Percentiles rank a stretch among this genome's conserved stretches.
These are phyloP conservation scores for Stomorhina lunata DNA, from an alignment of 2,888 invertebrate genomes.

Conservation along the genomic window DNA sequence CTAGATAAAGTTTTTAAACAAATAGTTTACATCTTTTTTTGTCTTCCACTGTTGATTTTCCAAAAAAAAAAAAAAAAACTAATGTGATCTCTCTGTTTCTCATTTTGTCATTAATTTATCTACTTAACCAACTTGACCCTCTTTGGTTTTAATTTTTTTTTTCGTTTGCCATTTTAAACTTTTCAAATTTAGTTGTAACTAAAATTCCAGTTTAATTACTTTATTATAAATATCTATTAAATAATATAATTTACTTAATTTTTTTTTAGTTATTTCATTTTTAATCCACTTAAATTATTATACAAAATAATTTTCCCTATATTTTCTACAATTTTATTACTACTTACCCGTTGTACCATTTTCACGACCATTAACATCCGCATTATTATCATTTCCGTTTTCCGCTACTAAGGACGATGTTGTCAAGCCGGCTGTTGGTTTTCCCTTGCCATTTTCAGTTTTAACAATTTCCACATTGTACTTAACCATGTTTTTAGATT, in stretches of 20 bases:
- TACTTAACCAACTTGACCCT: conserved; percentile 37
- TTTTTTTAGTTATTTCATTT: neutral
- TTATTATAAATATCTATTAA: too few species aligned
- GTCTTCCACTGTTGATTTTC: neutral
- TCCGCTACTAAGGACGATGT: conserved; percentile 48
- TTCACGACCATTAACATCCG: conserved; percentile 71
- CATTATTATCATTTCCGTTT: conserved; percentile 49
- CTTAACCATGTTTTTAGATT: conserved; percentile 73
- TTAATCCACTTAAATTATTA: neutral
- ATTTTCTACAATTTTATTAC: neutral
- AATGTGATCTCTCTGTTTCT: neutral
- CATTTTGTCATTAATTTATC: conserved; percentile 10
- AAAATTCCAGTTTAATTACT: too few species aligned
- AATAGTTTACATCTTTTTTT: too few species aligned
- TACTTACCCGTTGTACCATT: conserved; percentile 76
- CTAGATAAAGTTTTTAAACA: neutral
- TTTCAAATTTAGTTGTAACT: neutral
- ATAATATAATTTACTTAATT: neutral
- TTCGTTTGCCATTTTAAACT: neutral
- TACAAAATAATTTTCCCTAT: neutral
- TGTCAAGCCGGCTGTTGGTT: conserved; percentile 68
- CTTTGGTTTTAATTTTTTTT: neutral
- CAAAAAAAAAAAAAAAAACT: neutral
- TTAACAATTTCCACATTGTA: conserved; percentile 73
- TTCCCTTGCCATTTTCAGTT: conserved; percentile 73